Percentiles rank a stretch among this genome's conserved stretches.
Conservation (phyloP, 2,797 vertebrate genomes). For the Micropoecilia bifurca region DNA sequence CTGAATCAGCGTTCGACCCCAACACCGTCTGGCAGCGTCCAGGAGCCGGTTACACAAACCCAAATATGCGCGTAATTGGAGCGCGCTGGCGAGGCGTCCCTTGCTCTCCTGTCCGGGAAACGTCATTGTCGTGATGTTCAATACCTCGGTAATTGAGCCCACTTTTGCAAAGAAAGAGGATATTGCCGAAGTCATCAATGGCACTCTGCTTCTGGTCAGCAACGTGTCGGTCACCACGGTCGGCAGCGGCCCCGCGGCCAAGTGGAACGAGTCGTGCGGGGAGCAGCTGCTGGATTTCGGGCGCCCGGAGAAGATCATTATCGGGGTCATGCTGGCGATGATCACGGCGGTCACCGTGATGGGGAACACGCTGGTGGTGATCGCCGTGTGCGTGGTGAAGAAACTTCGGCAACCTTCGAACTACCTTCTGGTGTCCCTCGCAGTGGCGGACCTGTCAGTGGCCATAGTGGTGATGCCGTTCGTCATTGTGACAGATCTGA, state of each 20-base stretch:
- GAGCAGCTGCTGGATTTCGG: slow-evolving; percentile 79
- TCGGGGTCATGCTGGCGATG: slow-evolving; percentile 82
- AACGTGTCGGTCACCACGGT: slow-evolving; percentile 58
- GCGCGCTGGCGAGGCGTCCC: slow-evolving; percentile 77
- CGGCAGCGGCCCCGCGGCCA: slow-evolving; percentile 61
- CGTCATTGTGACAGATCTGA: slow-evolving; percentile 86
- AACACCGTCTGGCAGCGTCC: slow-evolving; percentile 51
- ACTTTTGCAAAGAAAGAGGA: slow-evolving; percentile 73
- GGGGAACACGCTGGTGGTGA: slow-evolving; percentile 86
- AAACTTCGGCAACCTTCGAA: slow-evolving; percentile 85
- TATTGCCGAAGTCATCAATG: slow-evolving; percentile 80
- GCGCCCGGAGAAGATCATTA: slow-evolving; percentile 81
- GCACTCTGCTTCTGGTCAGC: slow-evolving; percentile 71
- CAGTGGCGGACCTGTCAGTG: slow-evolving; percentile 85
- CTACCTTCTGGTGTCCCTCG: slow-evolving; percentile 85
- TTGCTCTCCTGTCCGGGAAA: slow-evolving; percentile 54
- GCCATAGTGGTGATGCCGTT: slow-evolving; percentile 87
- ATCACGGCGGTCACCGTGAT: slow-evolving; percentile 86
- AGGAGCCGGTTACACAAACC: slow-evolving; percentile 48
- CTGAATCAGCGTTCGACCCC: slow-evolving; percentile 21
- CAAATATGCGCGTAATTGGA: slow-evolving; percentile 81
- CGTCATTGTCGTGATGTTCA: slow-evolving; percentile 81
- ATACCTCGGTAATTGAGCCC: slow-evolving; percentile 79
- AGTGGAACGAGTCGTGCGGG: slow-evolving; percentile 82
- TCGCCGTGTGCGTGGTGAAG: slow-evolving; percentile 86